These are phyloP conservation scores for honey bee (Apis mellifera) DNA, from an alignment of 1,140 invertebrate species.

Conservation along the genomic window DNA sequence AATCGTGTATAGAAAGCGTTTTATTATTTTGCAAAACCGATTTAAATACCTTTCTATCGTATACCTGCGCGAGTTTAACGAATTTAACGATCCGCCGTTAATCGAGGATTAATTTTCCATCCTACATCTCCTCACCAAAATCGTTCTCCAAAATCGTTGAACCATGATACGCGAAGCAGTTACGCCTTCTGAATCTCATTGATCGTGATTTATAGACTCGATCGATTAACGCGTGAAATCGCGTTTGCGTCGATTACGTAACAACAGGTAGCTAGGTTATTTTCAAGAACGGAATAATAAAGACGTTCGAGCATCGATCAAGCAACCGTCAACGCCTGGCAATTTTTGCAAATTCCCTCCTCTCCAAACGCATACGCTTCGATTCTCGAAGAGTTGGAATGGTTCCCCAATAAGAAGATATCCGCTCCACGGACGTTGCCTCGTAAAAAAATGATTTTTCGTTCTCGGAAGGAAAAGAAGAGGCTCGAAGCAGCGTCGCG, in stretches of 20 bases:
- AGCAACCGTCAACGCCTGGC: not conserved
- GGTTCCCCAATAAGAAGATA: not conserved
- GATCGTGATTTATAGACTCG: not conserved
- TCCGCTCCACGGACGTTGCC: slow-evolving; percentile 9
- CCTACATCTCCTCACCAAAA: not conserved
- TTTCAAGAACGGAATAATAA: not conserved
- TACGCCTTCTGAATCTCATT: not conserved
- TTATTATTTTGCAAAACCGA: too few relatives aligned
- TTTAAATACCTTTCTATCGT: too few relatives aligned
- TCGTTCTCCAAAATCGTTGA: not conserved
- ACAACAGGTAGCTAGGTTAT: not conserved
- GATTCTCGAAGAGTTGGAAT: not conserved
- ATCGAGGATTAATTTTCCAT: too few relatives aligned
- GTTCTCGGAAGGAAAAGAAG: slow-evolving; percentile 47
- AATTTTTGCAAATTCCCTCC: too few relatives aligned
- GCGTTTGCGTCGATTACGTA: not conserved
- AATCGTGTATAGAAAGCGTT: too few relatives aligned
- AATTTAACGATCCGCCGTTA: too few relatives aligned
- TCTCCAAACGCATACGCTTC: too few relatives aligned
- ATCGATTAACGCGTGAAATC: not conserved
- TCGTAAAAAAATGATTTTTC: slow-evolving; percentile 63
- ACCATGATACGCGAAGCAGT: too few relatives aligned
- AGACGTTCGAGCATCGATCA: not conserved
- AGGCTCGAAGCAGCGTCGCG: slow-evolving; percentile 36
- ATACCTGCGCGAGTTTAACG: too few relatives aligned